Percentiles rank a stretch among this genome's conserved stretches.
Evolutionary conservation across 2,888 invertebrate genomes (phyloP).

Genomic region (Heteromurus nitidus): DNA sequence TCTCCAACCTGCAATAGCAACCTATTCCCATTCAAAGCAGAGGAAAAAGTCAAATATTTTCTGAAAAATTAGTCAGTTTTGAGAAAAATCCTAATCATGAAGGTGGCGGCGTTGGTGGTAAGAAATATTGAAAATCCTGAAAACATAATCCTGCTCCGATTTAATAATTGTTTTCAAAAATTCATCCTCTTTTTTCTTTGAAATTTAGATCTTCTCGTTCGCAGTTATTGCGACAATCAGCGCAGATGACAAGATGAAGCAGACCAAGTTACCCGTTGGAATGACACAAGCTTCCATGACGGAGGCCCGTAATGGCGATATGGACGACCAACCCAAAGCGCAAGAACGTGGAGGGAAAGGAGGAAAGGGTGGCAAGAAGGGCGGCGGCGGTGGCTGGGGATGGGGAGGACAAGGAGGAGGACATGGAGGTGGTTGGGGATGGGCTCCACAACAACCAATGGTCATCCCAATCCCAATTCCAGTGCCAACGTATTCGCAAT

Average conservation of each 20-base stretch:
- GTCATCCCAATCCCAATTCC: slow-evolving; percentile 19
- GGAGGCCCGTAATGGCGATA: background rate
- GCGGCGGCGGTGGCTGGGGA: background rate
- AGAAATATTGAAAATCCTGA: background rate
- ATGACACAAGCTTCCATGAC: background rate
- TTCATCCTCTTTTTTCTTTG: slow-evolving; percentile 16
- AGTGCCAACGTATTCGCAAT: slow-evolving; percentile 5
- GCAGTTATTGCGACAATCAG: slow-evolving; percentile 8
- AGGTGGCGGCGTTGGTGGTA: slow-evolving; percentile 32
- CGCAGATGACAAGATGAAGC: background rate
- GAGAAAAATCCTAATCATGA: slow-evolving; percentile 15
- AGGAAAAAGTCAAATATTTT: background rate
- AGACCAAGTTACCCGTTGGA: background rate
- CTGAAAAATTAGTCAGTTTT: background rate
- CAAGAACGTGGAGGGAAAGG: background rate
- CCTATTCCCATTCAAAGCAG: background rate
- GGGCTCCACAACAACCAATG: slow-evolving; percentile 24
- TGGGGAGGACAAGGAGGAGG: background rate
- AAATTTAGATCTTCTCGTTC: slow-evolving; percentile 29
- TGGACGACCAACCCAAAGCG: background rate
- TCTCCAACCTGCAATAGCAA: background rate
- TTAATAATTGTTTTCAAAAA: background rate
- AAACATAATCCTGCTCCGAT: background rate
- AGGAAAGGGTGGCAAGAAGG: slow-evolving; percentile 6
- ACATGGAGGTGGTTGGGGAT: slow-evolving; percentile 7